Conservation (phyloP, 2,797 vertebrate species). For the Pelochelys cantorii region DNA sequence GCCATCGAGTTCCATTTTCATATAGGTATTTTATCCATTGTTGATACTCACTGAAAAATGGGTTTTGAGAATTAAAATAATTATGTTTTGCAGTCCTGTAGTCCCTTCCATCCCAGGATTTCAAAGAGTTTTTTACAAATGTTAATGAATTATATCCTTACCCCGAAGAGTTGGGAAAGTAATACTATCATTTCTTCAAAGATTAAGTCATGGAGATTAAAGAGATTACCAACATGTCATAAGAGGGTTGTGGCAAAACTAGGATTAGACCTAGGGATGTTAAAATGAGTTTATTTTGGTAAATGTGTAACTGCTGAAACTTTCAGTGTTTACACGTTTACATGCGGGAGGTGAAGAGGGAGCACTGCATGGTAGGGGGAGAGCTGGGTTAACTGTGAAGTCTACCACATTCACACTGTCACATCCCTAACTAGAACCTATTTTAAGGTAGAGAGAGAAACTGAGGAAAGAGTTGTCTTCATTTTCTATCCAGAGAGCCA, state of each 20-base stretch:
- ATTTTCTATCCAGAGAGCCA: neutral
- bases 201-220: conserved; percentile 29
- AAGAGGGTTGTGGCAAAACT: neutral
- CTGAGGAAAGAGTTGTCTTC: neutral
- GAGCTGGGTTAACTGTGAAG: too few species aligned
- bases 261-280: neutral
- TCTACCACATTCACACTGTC: too few species aligned
- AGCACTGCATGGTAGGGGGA: too few species aligned
- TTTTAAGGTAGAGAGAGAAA: neutral
- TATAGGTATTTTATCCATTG: conserved; percentile 51
- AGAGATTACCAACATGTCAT: conserved; percentile 15
- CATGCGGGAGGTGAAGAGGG: too few species aligned
- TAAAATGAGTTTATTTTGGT: too few species aligned
- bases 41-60: conserved; percentile 44
- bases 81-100: conserved; percentile 35
- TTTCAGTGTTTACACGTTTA: too few species aligned
- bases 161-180: conserved; percentile 16
- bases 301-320: too few species aligned
- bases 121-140: conserved; percentile 47
- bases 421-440: neutral
- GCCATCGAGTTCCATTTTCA: conserved; percentile 37
- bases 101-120: conserved; percentile 6
- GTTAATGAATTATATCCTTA: conserved; percentile 31
- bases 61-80: neutral
- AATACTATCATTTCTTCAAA: conserved; percentile 44